phyloP scores from a whole-genome alignment of 2,888 invertebrate genomes.

The Eugnorisma glareosa region DNA sequence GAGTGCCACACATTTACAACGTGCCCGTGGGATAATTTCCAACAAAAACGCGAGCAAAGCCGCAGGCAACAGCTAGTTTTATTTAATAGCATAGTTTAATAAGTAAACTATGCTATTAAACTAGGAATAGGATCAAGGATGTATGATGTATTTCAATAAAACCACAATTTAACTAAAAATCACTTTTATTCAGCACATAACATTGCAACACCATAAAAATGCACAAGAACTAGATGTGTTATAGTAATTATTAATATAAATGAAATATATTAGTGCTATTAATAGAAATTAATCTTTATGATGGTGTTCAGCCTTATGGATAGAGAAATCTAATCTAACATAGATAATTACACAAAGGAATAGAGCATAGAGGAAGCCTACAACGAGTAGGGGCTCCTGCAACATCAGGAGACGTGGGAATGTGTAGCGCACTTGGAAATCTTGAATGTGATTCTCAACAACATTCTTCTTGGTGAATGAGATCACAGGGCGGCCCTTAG shows the following conservation, averaged over 20 bases:
- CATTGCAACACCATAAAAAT: constrained; percentile 76
- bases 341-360: constrained; percentile 98
- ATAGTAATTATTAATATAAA: constrained; percentile 66
- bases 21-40: too few relatives aligned
- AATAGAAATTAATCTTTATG: constrained; percentile 86
- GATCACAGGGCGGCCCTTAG: constrained; percentile 97
- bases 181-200: constrained; percentile 76
- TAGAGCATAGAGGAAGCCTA: constrained; percentile 96
- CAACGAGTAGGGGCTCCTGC: constrained; percentile 97
- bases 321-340: constrained; percentile 98
- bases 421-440: constrained; percentile 96
- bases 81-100: too few relatives aligned
- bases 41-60: too few relatives aligned
- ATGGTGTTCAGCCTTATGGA: constrained; percentile 92
- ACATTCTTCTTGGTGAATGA: constrained; percentile 95
- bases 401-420: constrained; percentile 96
- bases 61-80: too few relatives aligned
- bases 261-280: constrained; percentile 67
- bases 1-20: too few relatives aligned
- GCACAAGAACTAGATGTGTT: constrained; percentile 76
- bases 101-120: not conserved
- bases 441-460: constrained; percentile 98
- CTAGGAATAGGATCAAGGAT: constrained; percentile 1
- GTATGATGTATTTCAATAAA: constrained; percentile 48
- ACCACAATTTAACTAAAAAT: constrained; percentile 67